Conservation (phyloP, 2,797 vertebrate species). For the Epinephelus coioides region DNA sequence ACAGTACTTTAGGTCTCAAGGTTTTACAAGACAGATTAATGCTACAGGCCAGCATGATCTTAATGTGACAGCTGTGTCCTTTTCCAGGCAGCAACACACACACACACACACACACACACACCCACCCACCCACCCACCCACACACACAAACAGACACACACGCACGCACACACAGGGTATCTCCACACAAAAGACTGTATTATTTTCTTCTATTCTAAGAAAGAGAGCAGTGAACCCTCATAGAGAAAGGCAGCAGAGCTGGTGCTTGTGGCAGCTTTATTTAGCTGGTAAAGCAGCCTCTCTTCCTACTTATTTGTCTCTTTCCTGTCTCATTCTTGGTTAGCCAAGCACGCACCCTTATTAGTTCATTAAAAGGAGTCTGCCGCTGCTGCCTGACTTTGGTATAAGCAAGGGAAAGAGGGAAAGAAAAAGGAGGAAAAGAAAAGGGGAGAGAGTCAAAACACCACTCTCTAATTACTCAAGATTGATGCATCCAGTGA, state of each 20-base stretch:
- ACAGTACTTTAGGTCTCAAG: constrained; percentile 60
- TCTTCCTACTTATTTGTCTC: constrained; percentile 68
- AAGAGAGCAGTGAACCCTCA: constrained; percentile 53
- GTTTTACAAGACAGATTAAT: constrained; percentile 79
- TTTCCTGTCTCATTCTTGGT: constrained; percentile 76
- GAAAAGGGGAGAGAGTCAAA: constrained; percentile 70
- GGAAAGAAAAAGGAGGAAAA: constrained; percentile 54
- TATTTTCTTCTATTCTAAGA: constrained; percentile 50
- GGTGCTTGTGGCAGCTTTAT: constrained; percentile 63
- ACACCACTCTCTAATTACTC: constrained; percentile 79
- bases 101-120: constrained; percentile 7
- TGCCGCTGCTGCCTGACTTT: constrained; percentile 56
- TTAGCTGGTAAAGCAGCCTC: constrained; percentile 61
- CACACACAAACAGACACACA: constrained; percentile 20
- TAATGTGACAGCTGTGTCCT: constrained; percentile 81
- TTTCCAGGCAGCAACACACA: constrained; percentile 56
- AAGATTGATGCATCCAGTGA: constrained; percentile 82
- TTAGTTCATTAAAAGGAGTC: constrained; percentile 81
- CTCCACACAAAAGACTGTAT: constrained; percentile 36
- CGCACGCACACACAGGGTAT: constrained; percentile 25
- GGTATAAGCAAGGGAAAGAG: constrained; percentile 53
- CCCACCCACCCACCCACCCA: constrained; percentile 8
- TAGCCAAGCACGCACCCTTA: constrained; percentile 79
- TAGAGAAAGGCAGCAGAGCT: constrained; percentile 35
- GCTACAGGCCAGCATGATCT: constrained; percentile 72